A percentile compares a stretch with the other conserved stretches of the same genome.
phyloP scores from a whole-genome alignment of 2,113 vertebrate genomes.

The Leucopsar rothschildi region DNA sequence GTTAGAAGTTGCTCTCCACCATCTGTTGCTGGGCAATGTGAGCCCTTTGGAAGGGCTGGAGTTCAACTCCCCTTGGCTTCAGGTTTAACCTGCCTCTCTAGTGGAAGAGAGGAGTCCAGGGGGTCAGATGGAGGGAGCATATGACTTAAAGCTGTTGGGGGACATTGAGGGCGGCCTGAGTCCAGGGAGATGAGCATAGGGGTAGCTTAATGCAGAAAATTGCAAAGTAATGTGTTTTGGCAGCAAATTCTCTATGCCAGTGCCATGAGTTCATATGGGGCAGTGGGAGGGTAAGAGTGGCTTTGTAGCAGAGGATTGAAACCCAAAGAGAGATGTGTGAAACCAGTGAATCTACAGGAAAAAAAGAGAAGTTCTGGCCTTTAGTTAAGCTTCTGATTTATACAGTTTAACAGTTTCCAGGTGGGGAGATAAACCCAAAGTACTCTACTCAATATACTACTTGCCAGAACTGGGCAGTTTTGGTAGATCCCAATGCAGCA shows the following conservation, averaged over 20 bases:
- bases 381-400: background rate
- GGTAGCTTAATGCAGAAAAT: background rate
- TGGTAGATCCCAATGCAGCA: background rate
- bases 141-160: constrained; percentile 21
- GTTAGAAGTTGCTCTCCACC: background rate
- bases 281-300: background rate
- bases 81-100: background rate
- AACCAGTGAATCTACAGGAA: background rate
- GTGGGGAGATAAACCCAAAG: background rate
- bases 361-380: background rate
- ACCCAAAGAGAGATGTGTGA: background rate
- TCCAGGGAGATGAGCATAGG: background rate
- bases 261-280: fast-evolving
- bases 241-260: background rate
- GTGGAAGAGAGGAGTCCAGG: background rate
- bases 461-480: background rate
- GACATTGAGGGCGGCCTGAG: background rate
- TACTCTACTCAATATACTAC: too few relatives aligned
- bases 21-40: background rate
- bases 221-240: background rate
- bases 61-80: background rate
- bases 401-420: background rate
- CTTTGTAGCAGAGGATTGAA: background rate
- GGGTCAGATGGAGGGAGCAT: background rate
- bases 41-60: background rate